Evolutionary conservation across 2,797 vertebrate species (phyloP), one percentile per base, ranked within the genome.

Genomic region (Diglossa cyanea): DNA sequence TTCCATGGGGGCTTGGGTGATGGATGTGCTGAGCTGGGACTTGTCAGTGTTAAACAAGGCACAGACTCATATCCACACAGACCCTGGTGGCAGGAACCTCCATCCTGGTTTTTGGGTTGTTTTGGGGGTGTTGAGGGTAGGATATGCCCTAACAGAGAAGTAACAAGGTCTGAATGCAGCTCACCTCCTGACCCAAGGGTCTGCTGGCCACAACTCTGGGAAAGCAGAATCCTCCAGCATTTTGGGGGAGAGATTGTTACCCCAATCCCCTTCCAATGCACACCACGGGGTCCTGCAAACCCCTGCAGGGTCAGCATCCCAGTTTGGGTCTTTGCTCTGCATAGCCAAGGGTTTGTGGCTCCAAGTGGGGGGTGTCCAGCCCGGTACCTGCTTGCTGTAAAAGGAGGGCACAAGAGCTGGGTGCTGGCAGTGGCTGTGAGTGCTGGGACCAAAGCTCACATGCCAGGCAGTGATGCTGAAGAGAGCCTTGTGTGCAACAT

Each of bases 51-150:
- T 39, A 73, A 76, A 86, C 30, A 2, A 8, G 40, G 17, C 26
- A 62, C 48, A 53, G 35, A 70, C 39, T 17, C 4, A 11, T 20
- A 17, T 5, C 30, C 31, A 73, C 26, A 9, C 6, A 75, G 37
- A 25, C 11, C 21, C 88, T 65, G 9, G 2, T 11, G 74, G n/a
- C 21, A 72, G 61, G 19, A 35, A 35, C 35, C 35, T 35, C 35
- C 35, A 11, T 42, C 17, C 30, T 73, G 51, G 6, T 7, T 78
- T 81, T 57, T 61, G 44, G 33, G 31, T 8, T 67, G 40, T 28
- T 8, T 23, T 0, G 2, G 17, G 11, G 5, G 1, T 1, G 7
- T 25, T 25, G 10, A 67, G 20, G 13, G 17, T 20, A 55, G 11
- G 26, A 19, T 3, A 1, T 51, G 2, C 23, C 28, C 16, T 74